phyloP scores from a whole-genome alignment of 2,797 vertebrate species.

The Phalloptychus januarius region DNA sequence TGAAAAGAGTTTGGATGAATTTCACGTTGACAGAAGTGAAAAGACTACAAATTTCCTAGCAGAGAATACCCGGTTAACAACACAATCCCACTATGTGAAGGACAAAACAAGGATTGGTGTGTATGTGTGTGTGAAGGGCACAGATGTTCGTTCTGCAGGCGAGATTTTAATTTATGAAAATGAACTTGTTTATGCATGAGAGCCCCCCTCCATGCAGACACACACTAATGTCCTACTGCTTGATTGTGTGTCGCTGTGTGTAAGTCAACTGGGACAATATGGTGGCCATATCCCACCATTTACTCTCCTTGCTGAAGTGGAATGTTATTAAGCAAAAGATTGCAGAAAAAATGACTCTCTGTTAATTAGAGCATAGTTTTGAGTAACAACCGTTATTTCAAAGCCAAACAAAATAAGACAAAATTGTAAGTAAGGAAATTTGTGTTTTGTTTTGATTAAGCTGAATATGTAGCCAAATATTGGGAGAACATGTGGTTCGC shows the following conservation, averaged over 20 bases:
- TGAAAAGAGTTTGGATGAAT: neutral
- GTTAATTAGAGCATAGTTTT: too few species aligned
- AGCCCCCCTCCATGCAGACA: slow-evolving; percentile 49
- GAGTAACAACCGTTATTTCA: too few species aligned
- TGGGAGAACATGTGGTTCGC: neutral
- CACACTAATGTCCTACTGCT: slow-evolving; percentile 20
- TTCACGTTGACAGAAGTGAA: neutral
- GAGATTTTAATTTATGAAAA: slow-evolving; percentile 98
- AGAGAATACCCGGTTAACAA: slow-evolving; percentile 49
- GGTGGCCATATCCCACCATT: slow-evolving; percentile 67
- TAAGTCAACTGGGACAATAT: slow-evolving; percentile 70
- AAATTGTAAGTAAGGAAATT: neutral
- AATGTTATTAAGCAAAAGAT: slow-evolving; percentile 42
- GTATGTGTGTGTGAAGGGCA: slow-evolving; percentile 76
- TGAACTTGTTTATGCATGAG: slow-evolving; percentile 95
- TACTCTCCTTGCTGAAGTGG: slow-evolving; percentile 44
- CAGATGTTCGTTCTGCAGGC: slow-evolving; percentile 95
- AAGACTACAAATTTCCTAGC: slow-evolving; percentile 40
- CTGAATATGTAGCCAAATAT: neutral
- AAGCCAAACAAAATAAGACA: neutral
- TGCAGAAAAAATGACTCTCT: neutral
- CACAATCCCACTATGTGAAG: slow-evolving; percentile 50
- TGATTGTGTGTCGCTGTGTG: slow-evolving; percentile 21
- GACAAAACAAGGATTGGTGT: slow-evolving; percentile 53
- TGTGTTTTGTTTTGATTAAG: neutral